phyloP scores from a whole-genome alignment of 92 coral and sea anemone genomes.

The Zoanthus sociatus region DNA sequence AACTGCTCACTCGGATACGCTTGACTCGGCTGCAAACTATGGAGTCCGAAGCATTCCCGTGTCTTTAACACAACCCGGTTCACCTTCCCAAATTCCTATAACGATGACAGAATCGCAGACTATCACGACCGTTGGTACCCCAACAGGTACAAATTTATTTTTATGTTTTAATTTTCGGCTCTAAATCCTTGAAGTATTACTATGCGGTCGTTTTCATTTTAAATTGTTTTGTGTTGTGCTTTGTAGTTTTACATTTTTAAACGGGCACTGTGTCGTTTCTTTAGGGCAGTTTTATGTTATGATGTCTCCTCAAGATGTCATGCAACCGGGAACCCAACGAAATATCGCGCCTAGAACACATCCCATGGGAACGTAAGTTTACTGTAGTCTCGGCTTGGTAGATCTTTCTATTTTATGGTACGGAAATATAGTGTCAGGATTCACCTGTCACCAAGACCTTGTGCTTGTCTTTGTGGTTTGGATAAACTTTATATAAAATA shows the following conservation, averaged over 20 bases:
- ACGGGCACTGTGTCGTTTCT: constrained; percentile 11
- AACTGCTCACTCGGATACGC: constrained; percentile 74
- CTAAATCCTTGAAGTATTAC: not conserved
- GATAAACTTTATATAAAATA: not conserved
- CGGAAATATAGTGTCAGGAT: not conserved
- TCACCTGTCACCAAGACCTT: constrained; percentile 4
- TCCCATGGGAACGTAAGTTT: constrained; percentile 72
- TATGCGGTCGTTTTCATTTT: not conserved
- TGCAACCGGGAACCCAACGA: constrained; percentile 94
- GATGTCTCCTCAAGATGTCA: constrained; percentile 99
- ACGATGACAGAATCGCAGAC: constrained; percentile 98
- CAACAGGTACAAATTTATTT: constrained; percentile 69
- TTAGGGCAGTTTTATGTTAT: constrained; percentile 96
- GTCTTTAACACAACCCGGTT: constrained; percentile 90
- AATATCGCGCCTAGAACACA: constrained; percentile 94
- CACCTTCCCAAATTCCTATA: constrained; percentile 96
- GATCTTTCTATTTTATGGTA: too few species aligned
- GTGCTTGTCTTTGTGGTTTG: constrained; percentile 11
- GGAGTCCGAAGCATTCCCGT: constrained; percentile 98
- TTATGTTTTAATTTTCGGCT: not conserved
- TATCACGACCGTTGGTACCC: constrained; percentile 88
- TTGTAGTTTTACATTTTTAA: constrained; percentile 5
- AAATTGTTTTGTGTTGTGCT: not conserved
- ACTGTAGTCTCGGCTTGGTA: not conserved
- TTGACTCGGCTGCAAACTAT: constrained; percentile 87